phyloP scores from a whole-genome alignment of 2,113 vertebrate species.

The Oceanites oceanicus region DNA sequence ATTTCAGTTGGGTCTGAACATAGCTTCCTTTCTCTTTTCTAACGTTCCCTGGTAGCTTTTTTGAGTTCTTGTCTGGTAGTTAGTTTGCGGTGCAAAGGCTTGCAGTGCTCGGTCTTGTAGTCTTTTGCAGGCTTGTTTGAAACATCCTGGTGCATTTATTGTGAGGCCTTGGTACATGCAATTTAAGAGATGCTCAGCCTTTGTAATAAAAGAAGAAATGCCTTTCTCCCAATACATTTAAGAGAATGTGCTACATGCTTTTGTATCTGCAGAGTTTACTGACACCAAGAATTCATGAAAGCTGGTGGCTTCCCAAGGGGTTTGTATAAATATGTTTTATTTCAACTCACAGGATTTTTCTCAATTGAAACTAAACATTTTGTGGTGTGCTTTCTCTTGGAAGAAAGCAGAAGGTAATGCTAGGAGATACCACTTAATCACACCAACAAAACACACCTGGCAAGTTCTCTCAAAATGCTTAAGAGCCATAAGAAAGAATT shows the following conservation, averaged over 20 bases:
- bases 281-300: not conserved
- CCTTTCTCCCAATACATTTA: not conserved
- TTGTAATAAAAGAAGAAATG: not conserved
- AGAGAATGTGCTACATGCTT: not conserved
- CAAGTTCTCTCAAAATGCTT: not conserved
- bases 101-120: not conserved
- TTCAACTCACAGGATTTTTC: not conserved
- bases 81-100: not conserved
- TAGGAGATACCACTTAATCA: not conserved
- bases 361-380: not conserved
- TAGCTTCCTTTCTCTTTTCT: not conserved
- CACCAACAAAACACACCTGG: not conserved
- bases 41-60: not conserved
- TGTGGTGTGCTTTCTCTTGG: not conserved
- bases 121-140: not conserved
- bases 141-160: not conserved
- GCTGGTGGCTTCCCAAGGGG: not conserved
- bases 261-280: not conserved
- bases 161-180: not conserved
- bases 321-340: not conserved
- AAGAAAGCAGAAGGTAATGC: not conserved
- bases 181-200: not conserved
- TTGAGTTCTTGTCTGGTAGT: not conserved
- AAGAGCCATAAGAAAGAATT: not conserved
- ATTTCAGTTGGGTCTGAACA: not conserved